phyloP scores from a whole-genome alignment of 2,797 vertebrate genomes.

The Fistularia commersonii region DNA sequence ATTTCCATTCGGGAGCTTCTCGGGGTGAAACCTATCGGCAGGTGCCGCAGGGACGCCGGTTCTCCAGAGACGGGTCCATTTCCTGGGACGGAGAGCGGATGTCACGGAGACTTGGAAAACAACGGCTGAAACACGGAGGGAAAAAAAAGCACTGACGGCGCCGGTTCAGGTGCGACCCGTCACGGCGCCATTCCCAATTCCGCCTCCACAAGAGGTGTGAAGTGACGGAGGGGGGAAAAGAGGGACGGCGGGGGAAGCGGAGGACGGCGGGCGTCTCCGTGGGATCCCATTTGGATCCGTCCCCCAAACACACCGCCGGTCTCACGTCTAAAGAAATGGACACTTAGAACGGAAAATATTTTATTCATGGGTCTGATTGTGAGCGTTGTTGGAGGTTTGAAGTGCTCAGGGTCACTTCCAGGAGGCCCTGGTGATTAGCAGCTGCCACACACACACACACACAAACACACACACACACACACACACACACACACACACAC shows the following conservation, averaged over 20 bases:
- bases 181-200: constrained; percentile 46
- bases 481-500: too few relatives aligned
- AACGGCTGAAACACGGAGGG: neutral
- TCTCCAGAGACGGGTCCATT: too few relatives aligned
- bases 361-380: constrained; percentile 61
- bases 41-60: too few relatives aligned
- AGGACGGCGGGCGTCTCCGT: constrained; percentile 15
- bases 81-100: too few relatives aligned
- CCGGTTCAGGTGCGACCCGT: constrained; percentile 34
- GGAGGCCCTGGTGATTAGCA: constrained; percentile 52
- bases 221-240: constrained; percentile 20
- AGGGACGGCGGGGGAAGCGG: too few relatives aligned
- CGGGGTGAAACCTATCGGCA: too few relatives aligned
- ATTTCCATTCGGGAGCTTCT: too few relatives aligned
- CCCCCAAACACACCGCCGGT: neutral
- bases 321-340: constrained; percentile 36
- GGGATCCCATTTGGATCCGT: constrained; percentile 29
- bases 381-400: constrained; percentile 51
- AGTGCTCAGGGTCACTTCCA: constrained; percentile 50
- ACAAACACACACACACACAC: neutral
- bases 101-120: too few relatives aligned
- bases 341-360: constrained; percentile 55
- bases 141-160: constrained; percentile 21
- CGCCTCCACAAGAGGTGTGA: constrained; percentile 39
- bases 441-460: neutral